Evolutionary conservation across 2,797 vertebrate genomes (phyloP), one percentile per base, ranked within the genome.

Genomic region (Chiloscyllium punctatum): DNA sequence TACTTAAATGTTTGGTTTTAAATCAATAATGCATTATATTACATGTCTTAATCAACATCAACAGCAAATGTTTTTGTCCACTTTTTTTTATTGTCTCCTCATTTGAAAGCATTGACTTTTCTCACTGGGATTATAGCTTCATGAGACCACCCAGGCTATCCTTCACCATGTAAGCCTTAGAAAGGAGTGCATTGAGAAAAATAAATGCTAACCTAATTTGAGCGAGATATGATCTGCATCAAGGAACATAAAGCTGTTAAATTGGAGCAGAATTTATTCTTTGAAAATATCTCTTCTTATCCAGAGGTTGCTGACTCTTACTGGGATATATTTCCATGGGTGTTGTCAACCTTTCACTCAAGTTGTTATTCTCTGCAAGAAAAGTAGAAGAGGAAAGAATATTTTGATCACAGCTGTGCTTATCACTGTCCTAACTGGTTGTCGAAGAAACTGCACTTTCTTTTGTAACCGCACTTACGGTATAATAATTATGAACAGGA

Each of bases 41-140:
- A 92, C 90, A 92, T 37, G n/a, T 23, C 90, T 92, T 92, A 92
- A 92, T 92, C 90, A 92, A 37, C 21, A 53, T 91, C 88, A 66
- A 37, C 16, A 66, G 88, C 57, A 91, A 69, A 42, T 42, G 57
- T 92, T 68, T 92, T 21, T 66, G 37, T 92, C 8, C 30, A 8
- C 2, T 25, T 37, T 92, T 68, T 92, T 62, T 92, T 68, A 23
- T 62, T 7, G n/a, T 92, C 90, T 68, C 62, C n/a, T 21, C 57
- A 66, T 62, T n/a, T 21, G 37, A 68, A 92, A 3, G 7, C n/a
- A 68, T 23, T 69, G 90, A 37, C 62, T 7, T 68, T 62, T n/a
- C 23, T 42, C n/a, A 69, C 21, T 69, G 37, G 66, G 33, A 23
- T 92, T 37, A 69, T 8, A 23, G 33, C 18, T 92, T 42, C n/a